Evolutionary conservation across 2,113 vertebrate species (phyloP).

Genomic region (Prunella fulvescens): DNA sequence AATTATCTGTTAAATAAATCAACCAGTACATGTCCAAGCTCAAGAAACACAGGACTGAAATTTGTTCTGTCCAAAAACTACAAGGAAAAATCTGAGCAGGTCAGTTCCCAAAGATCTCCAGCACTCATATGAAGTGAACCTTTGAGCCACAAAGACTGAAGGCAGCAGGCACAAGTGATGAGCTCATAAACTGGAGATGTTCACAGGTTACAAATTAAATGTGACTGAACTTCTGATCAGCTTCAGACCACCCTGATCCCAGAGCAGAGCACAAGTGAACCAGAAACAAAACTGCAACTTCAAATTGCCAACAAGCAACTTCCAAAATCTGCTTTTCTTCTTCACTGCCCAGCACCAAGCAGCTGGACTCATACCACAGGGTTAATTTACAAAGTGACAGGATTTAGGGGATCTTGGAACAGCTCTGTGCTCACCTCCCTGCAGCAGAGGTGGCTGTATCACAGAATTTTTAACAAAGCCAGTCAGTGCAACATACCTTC

Average conservation of each 20-base stretch:
- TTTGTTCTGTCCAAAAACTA: background rate
- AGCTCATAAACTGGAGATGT: background rate
- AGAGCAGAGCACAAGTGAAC: background rate
- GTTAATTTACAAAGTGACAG: background rate
- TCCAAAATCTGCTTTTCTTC: background rate
- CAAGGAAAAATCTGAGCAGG: background rate
- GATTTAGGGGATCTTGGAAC: background rate
- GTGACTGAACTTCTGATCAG: background rate
- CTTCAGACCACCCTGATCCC: background rate
- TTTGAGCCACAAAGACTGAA: background rate
- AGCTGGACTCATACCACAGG: background rate
- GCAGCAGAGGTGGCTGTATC: background rate
- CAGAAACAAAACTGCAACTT: background rate
- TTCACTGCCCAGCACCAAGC: background rate
- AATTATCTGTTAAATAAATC: background rate
- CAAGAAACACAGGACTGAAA: background rate
- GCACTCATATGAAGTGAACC: background rate
- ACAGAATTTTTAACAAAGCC: background rate
- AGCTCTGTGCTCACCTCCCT: background rate
- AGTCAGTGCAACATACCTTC: background rate
- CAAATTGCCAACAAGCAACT: background rate
- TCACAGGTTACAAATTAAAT: background rate
- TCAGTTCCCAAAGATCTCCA: background rate
- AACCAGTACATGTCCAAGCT: fast-evolving
- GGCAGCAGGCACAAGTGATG: background rate